A percentile compares a stretch with the other conserved stretches of the same genome.
Conservation (phyloP, 2,797 vertebrate species). For the Rhinophrynus dorsalis region DNA sequence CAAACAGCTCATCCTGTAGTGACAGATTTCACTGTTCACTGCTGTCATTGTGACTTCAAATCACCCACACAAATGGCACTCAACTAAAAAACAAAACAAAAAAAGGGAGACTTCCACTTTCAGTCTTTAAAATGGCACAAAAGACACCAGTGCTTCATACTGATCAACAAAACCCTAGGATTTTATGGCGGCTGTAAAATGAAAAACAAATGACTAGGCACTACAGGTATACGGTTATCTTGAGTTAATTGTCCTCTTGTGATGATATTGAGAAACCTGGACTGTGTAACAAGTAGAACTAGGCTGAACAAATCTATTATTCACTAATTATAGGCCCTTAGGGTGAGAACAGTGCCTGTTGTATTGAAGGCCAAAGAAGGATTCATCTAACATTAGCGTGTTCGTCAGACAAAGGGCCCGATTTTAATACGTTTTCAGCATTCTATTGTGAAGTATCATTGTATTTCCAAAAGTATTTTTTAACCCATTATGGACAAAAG, state of each 20-base stretch:
- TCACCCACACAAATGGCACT: constrained; percentile 18
- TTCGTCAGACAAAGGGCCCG: too few species aligned
- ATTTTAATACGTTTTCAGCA: too few species aligned
- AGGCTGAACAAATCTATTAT: constrained; percentile 14
- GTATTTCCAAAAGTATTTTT: too few species aligned
- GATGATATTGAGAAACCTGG: constrained; percentile 13
- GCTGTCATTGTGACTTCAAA: constrained; percentile 19
- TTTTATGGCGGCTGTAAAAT: constrained; percentile 11
- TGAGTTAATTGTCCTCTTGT: constrained; percentile 14
- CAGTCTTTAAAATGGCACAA: constrained; percentile 2
- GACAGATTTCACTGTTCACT: constrained; percentile 40
- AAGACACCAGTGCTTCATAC: background rate
- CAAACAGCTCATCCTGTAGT: constrained; percentile 5
- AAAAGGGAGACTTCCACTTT: constrained; percentile 8
- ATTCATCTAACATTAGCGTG: background rate
- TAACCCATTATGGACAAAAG: too few species aligned
- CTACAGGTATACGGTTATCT: background rate
- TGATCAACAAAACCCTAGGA: background rate
- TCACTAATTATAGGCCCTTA: constrained; percentile 14
- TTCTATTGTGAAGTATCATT: too few species aligned
- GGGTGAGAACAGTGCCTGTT: background rate
- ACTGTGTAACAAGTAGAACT: background rate
- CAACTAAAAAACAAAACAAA: background rate
- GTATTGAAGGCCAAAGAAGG: background rate
- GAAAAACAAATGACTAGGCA: background rate